A percentile compares a stretch with the other conserved stretches of the same genome.
These are phyloP conservation scores for Lepidocyrtinus sp. DNA, from an alignment of 2,888 invertebrate species.

Conservation along the genomic window DNA sequence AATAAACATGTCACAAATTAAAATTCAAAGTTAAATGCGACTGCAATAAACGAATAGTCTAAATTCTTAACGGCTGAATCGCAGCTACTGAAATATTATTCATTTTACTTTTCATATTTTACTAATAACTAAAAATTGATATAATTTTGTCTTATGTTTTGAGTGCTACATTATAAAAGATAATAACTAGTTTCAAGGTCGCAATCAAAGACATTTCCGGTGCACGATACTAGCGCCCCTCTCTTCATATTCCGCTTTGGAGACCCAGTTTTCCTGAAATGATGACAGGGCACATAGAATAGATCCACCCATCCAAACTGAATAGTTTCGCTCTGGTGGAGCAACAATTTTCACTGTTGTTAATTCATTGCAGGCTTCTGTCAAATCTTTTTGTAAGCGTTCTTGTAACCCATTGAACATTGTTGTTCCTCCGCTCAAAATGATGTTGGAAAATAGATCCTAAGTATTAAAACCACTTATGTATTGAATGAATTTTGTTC, in stretches of 20 bases:
- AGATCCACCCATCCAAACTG: slow-evolving; percentile 69
- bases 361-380: slow-evolving; percentile 53
- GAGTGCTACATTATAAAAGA: no score
- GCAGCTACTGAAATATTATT: no score
- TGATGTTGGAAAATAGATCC: slow-evolving; percentile 63
- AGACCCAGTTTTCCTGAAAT: slow-evolving; percentile 70
- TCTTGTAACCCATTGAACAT: slow-evolving; percentile 67
- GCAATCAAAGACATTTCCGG: slow-evolving; percentile 48
- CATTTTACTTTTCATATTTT: no score
- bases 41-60: no score
- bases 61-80: no score
- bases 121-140: no score
- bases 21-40: no score
- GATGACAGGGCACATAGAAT: slow-evolving; percentile 66
- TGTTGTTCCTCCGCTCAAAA: slow-evolving; percentile 68
- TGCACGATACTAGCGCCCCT: slow-evolving; percentile 67
- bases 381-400: slow-evolving; percentile 67
- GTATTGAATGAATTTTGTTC: neutral
- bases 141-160: no score
- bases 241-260: slow-evolving; percentile 66
- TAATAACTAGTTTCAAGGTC: no score
- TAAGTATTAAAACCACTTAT: slow-evolving; percentile 36
- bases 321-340: slow-evolving; percentile 68
- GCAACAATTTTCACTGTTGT: slow-evolving; percentile 66
- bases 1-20: no score